Percentiles rank a stretch among this genome's conserved stretches.
Conservation (phyloP, 2,797 vertebrate species). For the Vespertilio murinus region DNA sequence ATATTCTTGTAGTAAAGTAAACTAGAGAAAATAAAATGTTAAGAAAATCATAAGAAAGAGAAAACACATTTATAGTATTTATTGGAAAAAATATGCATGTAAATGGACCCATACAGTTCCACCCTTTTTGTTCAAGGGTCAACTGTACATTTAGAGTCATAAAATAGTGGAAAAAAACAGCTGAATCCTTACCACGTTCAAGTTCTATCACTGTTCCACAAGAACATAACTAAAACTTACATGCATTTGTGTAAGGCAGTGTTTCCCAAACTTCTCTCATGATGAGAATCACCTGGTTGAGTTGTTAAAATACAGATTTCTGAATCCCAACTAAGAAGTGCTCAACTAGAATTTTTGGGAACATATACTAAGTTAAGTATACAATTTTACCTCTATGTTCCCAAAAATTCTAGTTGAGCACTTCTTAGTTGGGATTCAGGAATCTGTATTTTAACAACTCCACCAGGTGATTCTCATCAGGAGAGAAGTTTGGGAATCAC, state of each 20-base stretch:
- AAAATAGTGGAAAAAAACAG: background rate
- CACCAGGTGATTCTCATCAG: too few species aligned
- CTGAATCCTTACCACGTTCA: background rate
- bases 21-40: background rate
- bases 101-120: background rate
- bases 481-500: too few species aligned
- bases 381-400: too few species aligned
- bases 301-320: too few species aligned
- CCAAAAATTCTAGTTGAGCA: too few species aligned
- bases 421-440: too few species aligned
- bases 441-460: too few species aligned
- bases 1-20: background rate
- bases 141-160: background rate
- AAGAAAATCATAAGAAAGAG: background rate
- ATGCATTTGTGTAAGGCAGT: background rate
- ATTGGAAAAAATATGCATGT: background rate
- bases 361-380: too few species aligned
- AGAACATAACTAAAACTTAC: background rate
- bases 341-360: too few species aligned
- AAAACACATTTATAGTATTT: background rate
- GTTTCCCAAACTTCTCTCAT: too few species aligned
- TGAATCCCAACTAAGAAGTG: too few species aligned
- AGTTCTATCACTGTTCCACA: accelerated
- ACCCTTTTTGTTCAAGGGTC: background rate
- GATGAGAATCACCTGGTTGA: too few species aligned